These are phyloP conservation scores for Hyppa rectilinea DNA, from an alignment of 2,888 invertebrate genomes.

Conservation along the genomic window DNA sequence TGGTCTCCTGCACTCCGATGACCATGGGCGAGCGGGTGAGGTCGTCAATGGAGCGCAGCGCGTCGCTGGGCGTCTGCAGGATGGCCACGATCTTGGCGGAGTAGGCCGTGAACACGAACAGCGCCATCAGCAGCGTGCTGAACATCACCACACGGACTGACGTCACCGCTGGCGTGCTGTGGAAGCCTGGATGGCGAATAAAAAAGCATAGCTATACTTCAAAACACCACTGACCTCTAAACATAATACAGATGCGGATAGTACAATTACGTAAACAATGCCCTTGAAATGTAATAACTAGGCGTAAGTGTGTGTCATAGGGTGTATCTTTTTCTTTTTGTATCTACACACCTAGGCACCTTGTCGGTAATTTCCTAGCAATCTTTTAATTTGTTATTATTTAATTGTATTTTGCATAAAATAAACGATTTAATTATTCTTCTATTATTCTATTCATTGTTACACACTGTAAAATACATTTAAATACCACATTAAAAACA, in stretches of 20 bases:
- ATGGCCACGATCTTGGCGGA: slow-evolving; percentile 92
- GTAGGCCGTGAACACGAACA: slow-evolving; percentile 92
- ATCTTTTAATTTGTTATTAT: too few species aligned
- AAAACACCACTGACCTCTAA: neutral
- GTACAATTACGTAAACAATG: neutral
- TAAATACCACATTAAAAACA: too few species aligned
- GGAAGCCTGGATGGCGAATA: slow-evolving; percentile 78
- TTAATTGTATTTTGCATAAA: too few species aligned
- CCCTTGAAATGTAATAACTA: neutral
- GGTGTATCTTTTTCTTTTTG: too few species aligned
- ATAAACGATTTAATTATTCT: too few species aligned
- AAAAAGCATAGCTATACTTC: neutral
- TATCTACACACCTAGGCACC: too few species aligned
- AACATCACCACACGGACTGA: slow-evolving; percentile 90
- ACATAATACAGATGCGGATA: neutral
- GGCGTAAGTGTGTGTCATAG: too few species aligned
- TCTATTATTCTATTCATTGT: too few species aligned
- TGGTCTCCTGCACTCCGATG: slow-evolving; percentile 91
- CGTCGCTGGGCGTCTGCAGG: slow-evolving; percentile 91
- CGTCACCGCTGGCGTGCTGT: slow-evolving; percentile 83
- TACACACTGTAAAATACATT: too few species aligned
- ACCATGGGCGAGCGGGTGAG: slow-evolving; percentile 90
- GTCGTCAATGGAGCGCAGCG: slow-evolving; percentile 89
- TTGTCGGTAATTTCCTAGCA: too few species aligned
- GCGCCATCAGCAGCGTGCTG: slow-evolving; percentile 88